A percentile compares a stretch with the other conserved stretches of the same genome.
These are phyloP conservation scores for Drosophila ustulata DNA, from an alignment of 2,888 invertebrate genomes.

Conservation along the genomic window DNA sequence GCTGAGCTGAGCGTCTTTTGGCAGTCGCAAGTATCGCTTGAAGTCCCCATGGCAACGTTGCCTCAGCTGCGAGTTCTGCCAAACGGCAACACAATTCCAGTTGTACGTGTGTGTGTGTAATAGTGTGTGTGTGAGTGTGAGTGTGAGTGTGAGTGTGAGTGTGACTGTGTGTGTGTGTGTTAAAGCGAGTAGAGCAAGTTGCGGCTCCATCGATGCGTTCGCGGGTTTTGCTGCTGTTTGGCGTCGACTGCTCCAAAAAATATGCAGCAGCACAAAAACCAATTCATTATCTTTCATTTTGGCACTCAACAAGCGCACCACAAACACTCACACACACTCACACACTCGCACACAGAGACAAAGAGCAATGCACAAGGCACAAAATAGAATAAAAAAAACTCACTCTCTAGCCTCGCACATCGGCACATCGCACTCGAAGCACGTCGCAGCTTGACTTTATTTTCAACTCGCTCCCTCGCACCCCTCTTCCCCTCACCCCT, in stretches of 20 bases:
- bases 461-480: constrained; percentile 60
- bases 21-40: neutral
- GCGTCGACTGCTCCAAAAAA: constrained; percentile 34
- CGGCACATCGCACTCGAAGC: constrained; percentile 71
- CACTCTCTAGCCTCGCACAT: constrained; percentile 31
- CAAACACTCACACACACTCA: constrained; percentile 30
- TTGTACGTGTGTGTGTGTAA: neutral
- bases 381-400: constrained; percentile 17
- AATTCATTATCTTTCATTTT: constrained; percentile 79
- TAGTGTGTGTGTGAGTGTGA: constrained; percentile 4
- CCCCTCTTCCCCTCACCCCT: neutral
- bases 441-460: constrained; percentile 78
- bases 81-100: constrained; percentile 37
- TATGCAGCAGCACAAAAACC: constrained; percentile 57
- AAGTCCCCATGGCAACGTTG: constrained; percentile 12
- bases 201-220: constrained; percentile 30
- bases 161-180: constrained; percentile 9
- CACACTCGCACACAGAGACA: constrained; percentile 47
- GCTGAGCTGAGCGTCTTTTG: neutral
- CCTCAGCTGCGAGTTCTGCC: constrained; percentile 10
- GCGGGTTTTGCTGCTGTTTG: constrained; percentile 38
- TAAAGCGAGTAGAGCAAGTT: constrained; percentile 7
- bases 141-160: constrained; percentile 6
- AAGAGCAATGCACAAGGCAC: constrained; percentile 31
- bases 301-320: constrained; percentile 29